Evolutionary conservation across 2,888 invertebrate genomes (phyloP).

Genomic region (Tetragonisca angustula): DNA sequence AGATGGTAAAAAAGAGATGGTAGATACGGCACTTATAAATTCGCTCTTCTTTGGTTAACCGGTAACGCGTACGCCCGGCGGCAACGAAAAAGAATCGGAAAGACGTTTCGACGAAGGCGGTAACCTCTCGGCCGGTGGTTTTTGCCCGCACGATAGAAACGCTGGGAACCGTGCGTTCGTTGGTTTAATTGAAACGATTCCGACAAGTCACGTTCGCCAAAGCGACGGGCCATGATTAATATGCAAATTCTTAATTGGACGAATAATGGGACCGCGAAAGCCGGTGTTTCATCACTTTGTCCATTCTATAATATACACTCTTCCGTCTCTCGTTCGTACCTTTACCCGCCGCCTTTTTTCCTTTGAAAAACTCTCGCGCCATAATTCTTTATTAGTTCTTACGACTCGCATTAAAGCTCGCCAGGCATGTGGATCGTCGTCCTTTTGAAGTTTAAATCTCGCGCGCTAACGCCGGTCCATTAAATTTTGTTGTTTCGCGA

Average conservation of each 20-base stretch:
- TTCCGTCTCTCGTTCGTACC: slow-evolving; percentile 7
- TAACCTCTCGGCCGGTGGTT: slow-evolving; percentile 3
- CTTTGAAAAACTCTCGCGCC: not conserved
- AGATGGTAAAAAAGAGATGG: not conserved
- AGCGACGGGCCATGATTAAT: slow-evolving; percentile 67
- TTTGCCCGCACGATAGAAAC: slow-evolving; percentile 43
- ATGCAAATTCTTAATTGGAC: slow-evolving; percentile 76
- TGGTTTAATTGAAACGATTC: slow-evolving; percentile 74
- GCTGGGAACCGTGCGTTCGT: slow-evolving; percentile 19
- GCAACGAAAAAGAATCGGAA: not conserved
- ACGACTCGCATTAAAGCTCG: not conserved
- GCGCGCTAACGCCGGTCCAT: not conserved
- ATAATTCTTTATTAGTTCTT: not conserved
- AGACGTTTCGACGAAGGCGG: slow-evolving; percentile 8
- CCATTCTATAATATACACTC: not conserved
- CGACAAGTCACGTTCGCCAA: slow-evolving; percentile 68
- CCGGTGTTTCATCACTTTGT: slow-evolving; percentile 24
- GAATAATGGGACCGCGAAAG: slow-evolving; percentile 69
- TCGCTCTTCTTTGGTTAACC: not conserved
- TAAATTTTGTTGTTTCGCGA: not conserved
- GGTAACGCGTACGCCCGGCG: not conserved
- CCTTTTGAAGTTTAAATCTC: not conserved
- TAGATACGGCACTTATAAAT: slow-evolving; percentile 2
- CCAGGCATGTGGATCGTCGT: not conserved
- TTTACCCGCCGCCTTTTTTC: not conserved